Base-by-base conservation (phyloP, 1,140 invertebrate species). In the Euglossa dilemma region DNA sequence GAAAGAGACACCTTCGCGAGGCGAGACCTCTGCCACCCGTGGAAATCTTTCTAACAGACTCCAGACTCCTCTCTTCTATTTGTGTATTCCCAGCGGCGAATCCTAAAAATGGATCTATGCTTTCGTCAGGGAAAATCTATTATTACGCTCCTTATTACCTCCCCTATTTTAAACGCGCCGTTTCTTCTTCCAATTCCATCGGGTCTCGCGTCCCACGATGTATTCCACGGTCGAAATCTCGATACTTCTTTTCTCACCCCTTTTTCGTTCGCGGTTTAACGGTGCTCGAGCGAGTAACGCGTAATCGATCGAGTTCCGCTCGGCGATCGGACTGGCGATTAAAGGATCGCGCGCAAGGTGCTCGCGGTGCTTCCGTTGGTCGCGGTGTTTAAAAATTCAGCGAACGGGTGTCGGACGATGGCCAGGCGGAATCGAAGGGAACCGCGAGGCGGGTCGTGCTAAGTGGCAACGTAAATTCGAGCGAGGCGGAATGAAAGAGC, bases 401-500 rank as follows among this genome's bases (percentile, higher is more conserved):
- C 71, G n/a, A 52, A 79, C 75, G 52, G 28, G 45, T 54, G 50
- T 36, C 36, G 70, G 70, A 80, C 54, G 85, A 86, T 28, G 20
- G 36, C 8, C 25, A n/a, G 20, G 52, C 36, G 14, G 77, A 71
- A 64, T 59, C 9, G 61, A 28, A 14, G 61, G 61, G 61, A 18
- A 63, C 9, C 25, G 28, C 71, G 59, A 14, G 25, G 16, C 6
- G 54, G 25, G 23, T 14, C 45, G 56, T 54, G 87, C 74, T 88
- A 89, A 89, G 81, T 85, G 87, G 66, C 79, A 70, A 57, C 78
- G 87, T 89, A 90, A 89, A 90, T 90, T 89, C 72, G 50, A 36
- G 54, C 57, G 59, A 36, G 50, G 57, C 3, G 11, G 54, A 45
- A 73, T 76, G 36, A 73, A 57, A 80, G 69, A 89, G 91, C 84